A percentile compares a stretch with the other conserved stretches of the same genome.
These are phyloP conservation scores for Leptopterna dolabrata DNA, from an alignment of 2,888 invertebrate genomes.

Conservation along the genomic window DNA sequence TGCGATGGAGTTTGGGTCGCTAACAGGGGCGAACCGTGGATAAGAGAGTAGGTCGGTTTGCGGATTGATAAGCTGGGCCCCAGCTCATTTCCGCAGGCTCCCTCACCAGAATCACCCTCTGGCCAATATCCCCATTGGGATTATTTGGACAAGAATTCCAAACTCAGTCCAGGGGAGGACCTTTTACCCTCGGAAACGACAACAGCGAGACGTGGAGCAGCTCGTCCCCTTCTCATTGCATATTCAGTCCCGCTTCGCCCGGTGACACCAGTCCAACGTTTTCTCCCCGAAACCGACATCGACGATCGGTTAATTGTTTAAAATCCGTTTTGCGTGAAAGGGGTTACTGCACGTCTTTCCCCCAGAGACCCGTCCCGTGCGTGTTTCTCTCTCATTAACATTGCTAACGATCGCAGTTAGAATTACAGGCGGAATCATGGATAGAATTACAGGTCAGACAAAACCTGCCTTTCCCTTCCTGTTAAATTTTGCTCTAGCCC, in stretches of 20 bases:
- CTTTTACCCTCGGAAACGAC: not conserved
- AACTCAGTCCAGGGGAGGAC: not conserved
- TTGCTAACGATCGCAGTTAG: not conserved
- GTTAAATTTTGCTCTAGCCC: not conserved
- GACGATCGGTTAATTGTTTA: constrained; percentile 41
- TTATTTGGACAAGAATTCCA: constrained; percentile 52
- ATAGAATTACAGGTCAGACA: not conserved
- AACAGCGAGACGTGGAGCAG: not conserved
- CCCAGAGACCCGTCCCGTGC: not conserved
- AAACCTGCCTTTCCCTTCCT: not conserved
- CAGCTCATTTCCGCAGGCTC: constrained; percentile 56
- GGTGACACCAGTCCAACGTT: not conserved
- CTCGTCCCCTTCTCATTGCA: constrained; percentile 25
- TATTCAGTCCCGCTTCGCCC: not conserved
- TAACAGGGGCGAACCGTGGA: not conserved
- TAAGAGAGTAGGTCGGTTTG: constrained; percentile 24
- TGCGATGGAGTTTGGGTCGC: not conserved
- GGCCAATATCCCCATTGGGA: constrained; percentile 55
- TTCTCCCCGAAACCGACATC: constrained; percentile 8
- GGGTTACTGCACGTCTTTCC: not conserved
- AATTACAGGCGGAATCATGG: not conserved
- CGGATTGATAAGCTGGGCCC: constrained; percentile 55
- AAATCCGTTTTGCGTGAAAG: constrained; percentile 32
- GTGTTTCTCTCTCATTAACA: not conserved
- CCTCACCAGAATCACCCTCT: not conserved